Percentiles rank a stretch among this genome's conserved stretches.
Conservation (phyloP, 2,113 vertebrate genomes). For the Tricholaema leucomelas region DNA sequence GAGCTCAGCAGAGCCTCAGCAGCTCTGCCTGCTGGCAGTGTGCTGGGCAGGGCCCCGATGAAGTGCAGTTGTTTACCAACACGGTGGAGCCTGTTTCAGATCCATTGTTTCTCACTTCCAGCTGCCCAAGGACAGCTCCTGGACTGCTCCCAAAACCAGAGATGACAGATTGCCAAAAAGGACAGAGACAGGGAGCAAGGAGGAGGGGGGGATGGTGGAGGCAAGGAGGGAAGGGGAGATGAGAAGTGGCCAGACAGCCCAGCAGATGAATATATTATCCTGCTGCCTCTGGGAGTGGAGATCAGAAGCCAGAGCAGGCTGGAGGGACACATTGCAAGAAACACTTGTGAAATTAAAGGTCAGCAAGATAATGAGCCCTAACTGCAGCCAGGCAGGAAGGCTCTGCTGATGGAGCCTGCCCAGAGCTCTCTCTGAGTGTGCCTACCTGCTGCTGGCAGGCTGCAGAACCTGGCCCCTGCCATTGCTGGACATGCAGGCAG, state of each 20-base stretch:
- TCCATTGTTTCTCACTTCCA: background rate
- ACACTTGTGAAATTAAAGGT: background rate
- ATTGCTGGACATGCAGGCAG: accelerated
- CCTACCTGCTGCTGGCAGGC: background rate
- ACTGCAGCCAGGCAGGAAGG: background rate
- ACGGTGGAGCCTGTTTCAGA: background rate
- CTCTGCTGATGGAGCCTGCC: background rate
- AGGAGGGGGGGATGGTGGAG: background rate
- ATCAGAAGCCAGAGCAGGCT: background rate
- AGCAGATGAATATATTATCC: conserved; percentile 18
- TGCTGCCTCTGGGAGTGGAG: background rate
- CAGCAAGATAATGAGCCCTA: background rate
- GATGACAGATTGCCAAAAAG: conserved; percentile 49
- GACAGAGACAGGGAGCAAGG: background rate
- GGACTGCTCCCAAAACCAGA: background rate
- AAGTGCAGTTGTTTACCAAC: conserved; percentile 39
- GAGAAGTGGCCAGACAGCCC: background rate
- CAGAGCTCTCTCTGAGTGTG: background rate
- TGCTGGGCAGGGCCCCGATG: background rate
- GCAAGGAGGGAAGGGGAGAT: background rate
- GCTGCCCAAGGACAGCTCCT: conserved; percentile 38
- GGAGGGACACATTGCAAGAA: background rate
- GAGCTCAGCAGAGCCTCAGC: background rate
- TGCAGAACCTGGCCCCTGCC: background rate
- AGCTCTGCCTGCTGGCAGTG: background rate